Evolutionary conservation across 92 coral and sea anemone species (phyloP).

Genomic region (Scolanthus callimorphus): DNA sequence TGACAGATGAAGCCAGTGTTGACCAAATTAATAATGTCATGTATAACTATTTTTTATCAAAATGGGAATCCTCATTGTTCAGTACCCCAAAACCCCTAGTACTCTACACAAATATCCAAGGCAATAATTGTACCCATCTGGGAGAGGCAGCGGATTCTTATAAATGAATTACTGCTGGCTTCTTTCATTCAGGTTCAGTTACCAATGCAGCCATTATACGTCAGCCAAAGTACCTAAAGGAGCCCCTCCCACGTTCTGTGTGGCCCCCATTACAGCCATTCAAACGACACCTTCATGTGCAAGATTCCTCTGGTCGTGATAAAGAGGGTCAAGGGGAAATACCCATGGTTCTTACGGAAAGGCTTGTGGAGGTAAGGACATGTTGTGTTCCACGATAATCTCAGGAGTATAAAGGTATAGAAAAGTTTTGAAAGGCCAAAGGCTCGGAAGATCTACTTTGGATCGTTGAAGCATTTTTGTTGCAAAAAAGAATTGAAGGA

Average conservation of each 20-base stretch:
- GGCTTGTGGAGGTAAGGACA: slow-evolving; percentile 29
- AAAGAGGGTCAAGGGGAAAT: slow-evolving; percentile 17
- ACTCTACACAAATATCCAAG: too few species aligned
- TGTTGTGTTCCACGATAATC: not conserved
- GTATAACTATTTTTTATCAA: too few species aligned
- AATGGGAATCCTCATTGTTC: too few species aligned
- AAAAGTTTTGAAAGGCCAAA: not conserved
- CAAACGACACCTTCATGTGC: slow-evolving; percentile 65
- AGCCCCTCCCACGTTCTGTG: slow-evolving; percentile 54
- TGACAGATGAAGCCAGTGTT: too few species aligned
- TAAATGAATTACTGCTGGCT: too few species aligned
- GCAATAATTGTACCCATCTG: too few species aligned
- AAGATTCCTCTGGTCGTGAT: slow-evolving; percentile 9
- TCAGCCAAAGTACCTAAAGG: slow-evolving; percentile 64
- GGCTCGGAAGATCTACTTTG: too few species aligned
- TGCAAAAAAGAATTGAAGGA: too few species aligned
- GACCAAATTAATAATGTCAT: too few species aligned
- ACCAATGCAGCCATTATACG: slow-evolving; percentile 77
- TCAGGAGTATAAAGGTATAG: not conserved
- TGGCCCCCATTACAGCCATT: slow-evolving; percentile 84
- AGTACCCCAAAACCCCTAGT: too few species aligned
- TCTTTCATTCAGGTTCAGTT: slow-evolving; percentile 59
- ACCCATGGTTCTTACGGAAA: slow-evolving; percentile 26
- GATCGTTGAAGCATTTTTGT: too few species aligned
- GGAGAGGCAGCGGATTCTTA: too few species aligned